phyloP scores from a whole-genome alignment of 2,797 vertebrate genomes.

The Syndactyla subalaris region DNA sequence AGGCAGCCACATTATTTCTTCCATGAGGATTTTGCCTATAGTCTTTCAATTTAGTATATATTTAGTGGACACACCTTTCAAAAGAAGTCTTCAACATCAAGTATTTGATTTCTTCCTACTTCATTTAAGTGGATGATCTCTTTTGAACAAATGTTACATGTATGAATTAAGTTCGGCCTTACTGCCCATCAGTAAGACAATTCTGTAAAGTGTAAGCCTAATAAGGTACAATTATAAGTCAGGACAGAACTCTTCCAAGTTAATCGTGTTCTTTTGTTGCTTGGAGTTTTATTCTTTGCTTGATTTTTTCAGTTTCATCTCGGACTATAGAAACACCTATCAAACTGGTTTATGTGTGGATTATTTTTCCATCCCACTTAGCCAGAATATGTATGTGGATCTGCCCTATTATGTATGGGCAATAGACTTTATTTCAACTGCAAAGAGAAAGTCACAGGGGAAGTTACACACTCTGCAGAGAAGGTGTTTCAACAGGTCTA shows the following conservation, averaged over 20 bases:
- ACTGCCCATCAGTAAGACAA: not conserved
- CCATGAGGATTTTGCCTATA: not conserved
- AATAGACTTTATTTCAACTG: constrained; percentile 56
- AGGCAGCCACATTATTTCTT: not conserved
- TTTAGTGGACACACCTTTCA: not conserved
- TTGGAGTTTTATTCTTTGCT: not conserved
- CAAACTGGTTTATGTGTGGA: not conserved
- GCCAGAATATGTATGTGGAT: not conserved
- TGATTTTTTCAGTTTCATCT: constrained; percentile 14
- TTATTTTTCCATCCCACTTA: not conserved
- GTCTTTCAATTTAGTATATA: not conserved
- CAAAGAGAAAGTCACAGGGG: constrained; percentile 72
- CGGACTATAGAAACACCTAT: not conserved
- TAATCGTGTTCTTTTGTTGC: not conserved
- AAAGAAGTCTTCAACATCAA: not conserved
- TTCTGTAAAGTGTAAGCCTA: not conserved
- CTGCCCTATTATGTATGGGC: not conserved
- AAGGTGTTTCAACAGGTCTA: constrained; percentile 23
- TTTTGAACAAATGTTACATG: not conserved
- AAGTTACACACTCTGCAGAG: constrained; percentile 74
- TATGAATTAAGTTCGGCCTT: not conserved
- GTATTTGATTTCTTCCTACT: not conserved
- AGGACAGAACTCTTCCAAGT: not conserved
- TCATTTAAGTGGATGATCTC: not conserved
- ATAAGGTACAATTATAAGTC: not conserved